These are phyloP conservation scores for Plecotus auritus DNA, from an alignment of 2,113 vertebrate genomes.

Conservation along the genomic window DNA sequence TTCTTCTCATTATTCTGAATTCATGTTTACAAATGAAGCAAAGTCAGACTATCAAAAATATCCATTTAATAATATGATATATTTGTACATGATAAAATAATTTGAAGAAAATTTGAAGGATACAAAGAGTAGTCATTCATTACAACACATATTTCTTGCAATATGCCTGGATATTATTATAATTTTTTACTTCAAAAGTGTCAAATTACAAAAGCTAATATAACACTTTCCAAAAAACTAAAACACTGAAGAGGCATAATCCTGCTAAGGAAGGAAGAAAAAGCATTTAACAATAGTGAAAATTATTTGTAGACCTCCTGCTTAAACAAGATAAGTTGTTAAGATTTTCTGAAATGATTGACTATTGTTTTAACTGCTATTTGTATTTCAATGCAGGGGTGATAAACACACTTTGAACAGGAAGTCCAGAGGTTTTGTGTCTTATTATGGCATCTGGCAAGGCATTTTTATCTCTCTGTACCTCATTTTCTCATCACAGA, in stretches of 20 bases:
- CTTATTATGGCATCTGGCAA: background rate
- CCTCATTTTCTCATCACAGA: background rate
- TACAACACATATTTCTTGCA: constrained; percentile 1
- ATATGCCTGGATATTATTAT: background rate
- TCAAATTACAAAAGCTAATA: constrained; percentile 36
- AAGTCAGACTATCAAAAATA: background rate
- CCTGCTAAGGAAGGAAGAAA: constrained; percentile 9
- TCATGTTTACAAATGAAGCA: background rate
- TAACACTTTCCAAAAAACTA: constrained; percentile 6
- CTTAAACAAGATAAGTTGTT: constrained; percentile 41
- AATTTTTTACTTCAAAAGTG: constrained; percentile 30
- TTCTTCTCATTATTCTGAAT: background rate
- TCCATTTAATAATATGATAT: constrained; percentile 1
- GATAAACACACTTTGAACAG: background rate
- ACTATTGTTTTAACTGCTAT: constrained; percentile 59
- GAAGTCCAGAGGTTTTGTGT: background rate
- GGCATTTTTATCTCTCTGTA: background rate
- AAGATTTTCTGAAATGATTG: constrained; percentile 52
- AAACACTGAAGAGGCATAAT: background rate
- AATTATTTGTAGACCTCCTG: constrained; percentile 49
- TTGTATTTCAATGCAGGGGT: background rate
- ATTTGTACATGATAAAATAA: constrained; percentile 1
- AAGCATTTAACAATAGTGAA: constrained; percentile 48
- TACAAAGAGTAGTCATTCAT: constrained; percentile 18
- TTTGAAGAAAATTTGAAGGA: background rate